Conservation (phyloP, 1,140 invertebrate species). For the Lamellibrachia luymesi region DNA sequence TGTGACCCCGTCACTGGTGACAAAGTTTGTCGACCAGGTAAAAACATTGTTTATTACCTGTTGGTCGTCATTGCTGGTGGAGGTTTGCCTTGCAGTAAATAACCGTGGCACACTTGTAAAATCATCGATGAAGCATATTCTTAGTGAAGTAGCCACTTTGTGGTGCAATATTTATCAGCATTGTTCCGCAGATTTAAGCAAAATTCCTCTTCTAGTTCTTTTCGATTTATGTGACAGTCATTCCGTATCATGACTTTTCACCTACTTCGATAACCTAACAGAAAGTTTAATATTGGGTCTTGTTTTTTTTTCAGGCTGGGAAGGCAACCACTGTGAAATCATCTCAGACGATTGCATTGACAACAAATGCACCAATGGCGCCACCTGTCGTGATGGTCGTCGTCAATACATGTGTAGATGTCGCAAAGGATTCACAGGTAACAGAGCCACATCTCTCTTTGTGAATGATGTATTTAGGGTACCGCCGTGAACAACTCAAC, state of each 20-base stretch:
- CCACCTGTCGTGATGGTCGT: constrained; percentile 69
- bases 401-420: constrained; percentile 68
- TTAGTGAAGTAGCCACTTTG: background rate
- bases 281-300: constrained; percentile 57
- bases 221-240: background rate
- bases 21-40: background rate
- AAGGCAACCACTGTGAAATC: constrained; percentile 82
- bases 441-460: background rate
- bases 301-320: constrained; percentile 92
- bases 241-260: background rate
- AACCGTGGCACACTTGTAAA: too few species aligned
- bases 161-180: background rate
- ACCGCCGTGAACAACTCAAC: too few species aligned
- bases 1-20: background rate
- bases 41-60: background rate
- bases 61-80: background rate
- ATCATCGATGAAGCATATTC: background rate
- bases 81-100: too few species aligned
- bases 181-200: background rate
- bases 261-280: background rate
- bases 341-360: constrained; percentile 72
- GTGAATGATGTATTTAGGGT: too few species aligned
- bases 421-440: constrained; percentile 34
- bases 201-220: too few species aligned
- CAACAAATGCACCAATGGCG: constrained; percentile 82